Base-by-base conservation (phyloP, 2,888 invertebrate species). In the Bimastos eiseni region DNA sequence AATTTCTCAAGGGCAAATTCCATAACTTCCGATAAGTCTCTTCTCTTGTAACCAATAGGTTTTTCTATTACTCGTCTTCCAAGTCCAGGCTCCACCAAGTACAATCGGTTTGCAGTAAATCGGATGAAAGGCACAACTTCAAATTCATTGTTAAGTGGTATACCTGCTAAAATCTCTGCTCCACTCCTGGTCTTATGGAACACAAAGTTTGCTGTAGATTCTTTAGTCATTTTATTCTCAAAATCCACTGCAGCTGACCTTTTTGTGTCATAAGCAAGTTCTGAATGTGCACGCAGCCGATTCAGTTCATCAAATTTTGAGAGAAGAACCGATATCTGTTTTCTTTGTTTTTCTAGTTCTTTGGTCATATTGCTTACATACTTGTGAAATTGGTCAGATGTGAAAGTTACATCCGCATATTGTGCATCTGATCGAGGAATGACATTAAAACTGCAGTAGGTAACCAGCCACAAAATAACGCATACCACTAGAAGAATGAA, bases 21-120 rank as follows among this genome's bases (percentile, higher is more conserved):
- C 33, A 97, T 95, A 0, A 96, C 96, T 93, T 97, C 97, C 89
- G 96, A 94, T 13, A 97, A 95, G 94, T 97, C 97, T 94, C 96
- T 97, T 70, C 97, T 95, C 93, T 97, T 96, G 93, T 96, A 97
- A 0, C 97, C 97, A 90, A 97, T 97, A 5, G 97, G 97, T 94
- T 97, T 97, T 93, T 97, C 97, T 15, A 97, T 97, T 13, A 97
- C 97, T 24, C 97, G 95, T 94, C 97, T 97, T 0, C 97, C 97
- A 89, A 97, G 95, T 0, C 97, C 97, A 91, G 97, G 95, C 91
- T 97, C 97, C 36, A 97, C 97, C 88, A 97, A 96, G 94, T 97
- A 97, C 0, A 97, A 96, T 84, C 97, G 95, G 92, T 96, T 94
- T 89, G 95, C 93, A 0, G 95, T 97, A 95, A 97, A 97, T 93